Evolutionary conservation across 2,888 invertebrate genomes (phyloP).

Genomic region (Caenorhabditis sp.): DNA sequence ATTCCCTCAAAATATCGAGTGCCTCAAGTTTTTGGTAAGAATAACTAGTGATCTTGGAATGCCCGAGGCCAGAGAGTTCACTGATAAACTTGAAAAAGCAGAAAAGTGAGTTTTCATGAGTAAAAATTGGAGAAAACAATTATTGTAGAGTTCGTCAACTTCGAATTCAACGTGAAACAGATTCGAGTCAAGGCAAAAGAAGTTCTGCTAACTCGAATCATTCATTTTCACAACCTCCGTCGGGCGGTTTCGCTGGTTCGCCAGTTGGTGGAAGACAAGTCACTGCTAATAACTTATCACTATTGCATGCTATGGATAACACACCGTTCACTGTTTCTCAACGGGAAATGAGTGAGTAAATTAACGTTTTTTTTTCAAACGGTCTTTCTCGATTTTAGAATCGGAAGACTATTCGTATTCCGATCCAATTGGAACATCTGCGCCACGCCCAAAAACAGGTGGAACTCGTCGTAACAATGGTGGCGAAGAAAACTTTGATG

Average conservation of each 20-base stretch:
- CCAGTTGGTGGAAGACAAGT: slow-evolving; percentile 13
- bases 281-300: slow-evolving; percentile 29
- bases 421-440: slow-evolving; percentile 73
- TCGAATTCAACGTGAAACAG: slow-evolving; percentile 47
- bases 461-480: slow-evolving; percentile 71
- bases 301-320: slow-evolving; percentile 28
- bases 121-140: background rate
- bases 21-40: slow-evolving; percentile 86
- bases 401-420: slow-evolving; percentile 71
- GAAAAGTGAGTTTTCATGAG: slow-evolving; percentile 22
- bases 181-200: slow-evolving; percentile 66
- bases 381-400: no score
- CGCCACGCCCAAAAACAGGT: slow-evolving; percentile 73
- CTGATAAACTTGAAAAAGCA: slow-evolving; percentile 48
- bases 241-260: slow-evolving; percentile 10
- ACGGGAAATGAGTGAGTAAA: slow-evolving; percentile 51
- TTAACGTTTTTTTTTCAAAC: no score
- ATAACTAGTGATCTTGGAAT: slow-evolving; percentile 88
- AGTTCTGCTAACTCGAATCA: slow-evolving; percentile 58
- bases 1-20: slow-evolving; percentile 94
- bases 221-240: slow-evolving; percentile 35
- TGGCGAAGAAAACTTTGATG: slow-evolving; percentile 80
- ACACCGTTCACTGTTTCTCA: slow-evolving; percentile 50
- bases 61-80: slow-evolving; percentile 81
- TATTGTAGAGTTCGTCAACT: slow-evolving; percentile 40